Percentiles rank a stretch among this genome's conserved stretches.
Evolutionary conservation across 2,888 invertebrate genomes (phyloP).

Genomic region (Deilephila elpenor): DNA sequence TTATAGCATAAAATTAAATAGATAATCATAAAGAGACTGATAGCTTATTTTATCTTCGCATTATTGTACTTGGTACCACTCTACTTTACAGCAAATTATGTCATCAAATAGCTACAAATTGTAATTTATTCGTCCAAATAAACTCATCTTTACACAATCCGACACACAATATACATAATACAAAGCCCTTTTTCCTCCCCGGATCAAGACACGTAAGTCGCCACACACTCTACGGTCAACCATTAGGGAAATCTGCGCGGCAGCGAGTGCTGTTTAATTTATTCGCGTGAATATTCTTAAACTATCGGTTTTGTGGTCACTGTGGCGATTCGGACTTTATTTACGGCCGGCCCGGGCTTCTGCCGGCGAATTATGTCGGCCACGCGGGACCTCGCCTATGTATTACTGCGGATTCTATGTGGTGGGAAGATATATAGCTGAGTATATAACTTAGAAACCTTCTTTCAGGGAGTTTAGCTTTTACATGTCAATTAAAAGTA

Average conservation of each 20-base stretch:
- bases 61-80: no score
- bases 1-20: no score
- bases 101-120: no score
- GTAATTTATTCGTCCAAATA: neutral
- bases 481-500: no score
- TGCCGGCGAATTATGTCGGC: constrained; percentile 55
- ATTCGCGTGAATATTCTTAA: constrained; percentile 83
- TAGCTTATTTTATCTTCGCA: no score
- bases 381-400: constrained; percentile 46
- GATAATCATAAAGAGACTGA: no score
- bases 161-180: no score
- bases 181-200: constrained; percentile 36
- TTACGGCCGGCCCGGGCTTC: constrained; percentile 63
- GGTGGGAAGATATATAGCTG: neutral
- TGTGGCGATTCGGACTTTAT: constrained; percentile 73
- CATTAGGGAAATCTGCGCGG: constrained; percentile 84
- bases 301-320: constrained; percentile 82
- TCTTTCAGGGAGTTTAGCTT: neutral
- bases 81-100: no score
- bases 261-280: constrained; percentile 79
- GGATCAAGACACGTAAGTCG: constrained; percentile 53
- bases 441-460: neutral
- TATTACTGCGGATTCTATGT: constrained; percentile 1
- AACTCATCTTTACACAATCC: neutral
- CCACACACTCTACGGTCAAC: constrained; percentile 60